These are phyloP conservation scores for Torymus aiolomorphi DNA, from an alignment of 2,888 invertebrate genomes.

Conservation along the genomic window DNA sequence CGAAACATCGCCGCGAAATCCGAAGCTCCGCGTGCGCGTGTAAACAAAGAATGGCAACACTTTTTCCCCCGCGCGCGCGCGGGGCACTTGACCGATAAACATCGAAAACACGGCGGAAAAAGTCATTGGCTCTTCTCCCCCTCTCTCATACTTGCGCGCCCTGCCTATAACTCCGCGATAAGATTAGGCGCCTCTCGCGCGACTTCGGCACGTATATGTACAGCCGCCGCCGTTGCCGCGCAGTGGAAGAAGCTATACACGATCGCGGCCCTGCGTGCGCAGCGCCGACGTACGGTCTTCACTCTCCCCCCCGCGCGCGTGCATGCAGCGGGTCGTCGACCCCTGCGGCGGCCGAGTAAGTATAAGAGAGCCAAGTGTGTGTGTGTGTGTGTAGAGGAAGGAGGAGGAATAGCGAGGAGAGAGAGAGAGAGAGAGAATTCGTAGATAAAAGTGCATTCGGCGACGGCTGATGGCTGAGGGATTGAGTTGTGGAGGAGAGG, in stretches of 20 bases:
- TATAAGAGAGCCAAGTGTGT: background rate
- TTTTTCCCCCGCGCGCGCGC: background rate
- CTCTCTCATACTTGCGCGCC: background rate
- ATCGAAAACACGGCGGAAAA: slow-evolving; percentile 29
- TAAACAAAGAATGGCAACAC: background rate
- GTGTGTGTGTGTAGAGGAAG: no score
- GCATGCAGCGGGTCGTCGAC: slow-evolving; percentile 42
- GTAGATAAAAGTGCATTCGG: slow-evolving; percentile 69
- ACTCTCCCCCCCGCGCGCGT: background rate
- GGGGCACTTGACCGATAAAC: slow-evolving; percentile 50
- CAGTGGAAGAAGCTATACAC: no score
- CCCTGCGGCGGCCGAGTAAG: slow-evolving; percentile 6
- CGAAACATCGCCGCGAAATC: no score
- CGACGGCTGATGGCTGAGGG: background rate
- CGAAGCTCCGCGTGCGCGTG: background rate
- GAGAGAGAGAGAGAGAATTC: slow-evolving; percentile 54
- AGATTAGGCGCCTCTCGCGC: slow-evolving; percentile 33
- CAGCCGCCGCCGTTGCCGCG: no score
- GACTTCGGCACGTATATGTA: no score
- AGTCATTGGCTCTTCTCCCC: background rate
- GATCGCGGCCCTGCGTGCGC: no score
- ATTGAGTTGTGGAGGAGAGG: background rate
- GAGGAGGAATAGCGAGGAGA: background rate
- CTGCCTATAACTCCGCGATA: slow-evolving; percentile 26
- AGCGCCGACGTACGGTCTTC: background rate